Base-by-base conservation (phyloP, 92 coral and sea anemone species). In the Pocillopora grandis region DNA sequence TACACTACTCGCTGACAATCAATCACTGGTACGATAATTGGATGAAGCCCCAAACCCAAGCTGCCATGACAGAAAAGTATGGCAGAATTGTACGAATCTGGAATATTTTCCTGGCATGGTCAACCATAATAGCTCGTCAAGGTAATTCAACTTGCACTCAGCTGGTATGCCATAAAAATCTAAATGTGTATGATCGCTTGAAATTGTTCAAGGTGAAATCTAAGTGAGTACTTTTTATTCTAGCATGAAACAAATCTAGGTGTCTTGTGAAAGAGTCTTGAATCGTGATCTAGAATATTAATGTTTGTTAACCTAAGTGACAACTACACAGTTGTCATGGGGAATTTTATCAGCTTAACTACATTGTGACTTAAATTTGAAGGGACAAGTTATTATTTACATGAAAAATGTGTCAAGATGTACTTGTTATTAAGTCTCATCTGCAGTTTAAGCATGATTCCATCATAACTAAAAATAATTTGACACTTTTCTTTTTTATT, bases 31-130 rank as follows among this genome's bases (percentile, higher is more conserved):
- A 97, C 62, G 80, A 97, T 66, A 97, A 97, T 88, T 97, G 99
- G 99, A 91, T 94, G 86, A 89, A 85, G 27, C 99, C 98, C 1
- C 92, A 88, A 20, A 88, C 77, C 87, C 98, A 94, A 78, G 77
- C 90, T 42, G 82, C 72, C 58, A 97, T 97, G 93, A 61, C 23
- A 0, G 89, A 85, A 56, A 89, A 86, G 87, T 97, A 97, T 89
- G 99, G 98, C 15, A 75, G 99, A 14, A 86, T 93, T 66, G 90
- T 89, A 13, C 95, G 95, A 62, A 94, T 97, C 80, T 97, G 99
- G 99, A 92, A 97, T 69, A 88, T 97, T 17, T 97, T 97, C 89
- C 88, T 97, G 83, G 95, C 98, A 27, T 97, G 99, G 99, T 97
- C 99, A 3, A 97, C 97, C 36, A 97, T 97, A 78, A 94, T 97